A percentile compares a stretch with the other conserved stretches of the same genome.
These are phyloP conservation scores for Sarotherodon lohbergeri DNA, from an alignment of 2,113 vertebrate genomes.

Conservation along the genomic window DNA sequence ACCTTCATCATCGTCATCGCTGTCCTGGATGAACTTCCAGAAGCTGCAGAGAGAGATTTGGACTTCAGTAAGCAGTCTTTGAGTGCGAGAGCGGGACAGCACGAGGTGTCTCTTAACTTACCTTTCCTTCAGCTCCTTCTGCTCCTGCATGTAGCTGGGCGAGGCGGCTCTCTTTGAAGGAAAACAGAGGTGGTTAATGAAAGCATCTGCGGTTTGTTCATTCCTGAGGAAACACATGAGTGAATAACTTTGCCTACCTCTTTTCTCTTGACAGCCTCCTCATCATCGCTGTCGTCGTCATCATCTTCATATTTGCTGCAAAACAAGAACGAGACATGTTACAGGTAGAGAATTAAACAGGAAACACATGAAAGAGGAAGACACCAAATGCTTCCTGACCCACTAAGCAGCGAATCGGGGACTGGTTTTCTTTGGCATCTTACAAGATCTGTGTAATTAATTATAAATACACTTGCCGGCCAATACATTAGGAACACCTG, in stretches of 20 bases:
- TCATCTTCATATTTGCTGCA: conserved; percentile 86
- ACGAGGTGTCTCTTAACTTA: conserved; percentile 14
- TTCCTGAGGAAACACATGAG: not conserved
- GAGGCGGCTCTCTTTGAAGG: conserved; percentile 65
- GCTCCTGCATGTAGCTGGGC: conserved; percentile 84
- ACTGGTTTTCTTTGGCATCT: not conserved
- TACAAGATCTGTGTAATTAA: not conserved
- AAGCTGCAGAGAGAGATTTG: conserved; percentile 66
- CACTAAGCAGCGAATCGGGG: not conserved
- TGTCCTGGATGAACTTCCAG: conserved; percentile 79
- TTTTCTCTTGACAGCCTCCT: conserved; percentile 55
- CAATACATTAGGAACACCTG: not conserved
- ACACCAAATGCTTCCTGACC: not conserved
- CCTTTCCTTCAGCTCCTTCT: conserved; percentile 81
- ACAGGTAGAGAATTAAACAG: not conserved
- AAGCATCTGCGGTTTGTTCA: rapidly evolving
- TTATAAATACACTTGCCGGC: not conserved
- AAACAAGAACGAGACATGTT: not conserved
- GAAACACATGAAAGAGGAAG: not conserved
- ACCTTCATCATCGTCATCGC: conserved; percentile 35
- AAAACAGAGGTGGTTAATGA: not conserved
- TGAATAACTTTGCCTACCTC: conserved; percentile 12
- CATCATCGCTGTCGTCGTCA: conserved; percentile 75
- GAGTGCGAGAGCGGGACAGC: rapidly evolving
- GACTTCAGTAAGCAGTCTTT: not conserved